phyloP scores from a whole-genome alignment of 1,140 invertebrate genomes.

The Chionoecetes opilio region DNA sequence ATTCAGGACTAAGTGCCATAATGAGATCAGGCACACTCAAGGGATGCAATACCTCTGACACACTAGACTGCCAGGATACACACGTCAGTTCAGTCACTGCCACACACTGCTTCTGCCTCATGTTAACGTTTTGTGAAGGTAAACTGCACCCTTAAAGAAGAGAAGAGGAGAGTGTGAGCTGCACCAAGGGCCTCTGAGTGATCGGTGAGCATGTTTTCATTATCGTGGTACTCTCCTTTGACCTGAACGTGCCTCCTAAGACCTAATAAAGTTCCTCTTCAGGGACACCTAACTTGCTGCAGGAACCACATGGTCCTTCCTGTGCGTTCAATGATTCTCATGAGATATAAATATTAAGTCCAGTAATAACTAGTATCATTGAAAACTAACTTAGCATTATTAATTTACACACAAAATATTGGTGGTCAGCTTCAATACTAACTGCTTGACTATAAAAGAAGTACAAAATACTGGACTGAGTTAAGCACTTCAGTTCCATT shows the following conservation, averaged over 20 bases:
- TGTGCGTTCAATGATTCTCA: neutral
- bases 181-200: neutral
- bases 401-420: no score
- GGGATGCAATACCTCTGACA: slow-evolving; percentile 33
- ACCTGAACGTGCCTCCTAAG: neutral
- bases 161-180: slow-evolving; percentile 9
- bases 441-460: no score
- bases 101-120: neutral
- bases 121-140: neutral
- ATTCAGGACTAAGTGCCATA: slow-evolving; percentile 55
- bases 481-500: neutral
- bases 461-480: neutral
- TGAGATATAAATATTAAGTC: neutral
- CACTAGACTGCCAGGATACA: neutral
- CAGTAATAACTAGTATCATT: neutral
- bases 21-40: slow-evolving; percentile 59
- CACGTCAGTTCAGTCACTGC: slow-evolving; percentile 17
- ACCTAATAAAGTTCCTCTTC: neutral
- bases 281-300: neutral
- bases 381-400: neutral
- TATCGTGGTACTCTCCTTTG: neutral
- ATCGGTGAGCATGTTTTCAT: slow-evolving; percentile 1
- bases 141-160: slow-evolving; percentile 7
- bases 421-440: no score
- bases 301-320: neutral